These are phyloP conservation scores for Melipona bicolor DNA, from an alignment of 2,888 invertebrate genomes.

Conservation along the genomic window DNA sequence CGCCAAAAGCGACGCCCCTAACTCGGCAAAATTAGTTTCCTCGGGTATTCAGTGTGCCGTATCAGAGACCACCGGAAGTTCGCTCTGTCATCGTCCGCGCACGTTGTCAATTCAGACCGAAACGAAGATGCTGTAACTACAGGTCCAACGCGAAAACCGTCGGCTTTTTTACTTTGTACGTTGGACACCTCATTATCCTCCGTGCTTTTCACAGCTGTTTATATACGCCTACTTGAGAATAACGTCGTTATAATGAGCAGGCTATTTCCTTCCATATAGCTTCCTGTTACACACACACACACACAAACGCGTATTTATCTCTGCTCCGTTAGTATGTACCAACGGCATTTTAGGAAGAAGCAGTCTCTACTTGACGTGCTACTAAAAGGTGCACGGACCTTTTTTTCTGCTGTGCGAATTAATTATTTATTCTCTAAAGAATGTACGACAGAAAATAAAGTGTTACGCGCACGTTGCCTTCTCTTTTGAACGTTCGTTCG, in stretches of 20 bases:
- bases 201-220: constrained; percentile 51
- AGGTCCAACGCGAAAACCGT: constrained; percentile 29
- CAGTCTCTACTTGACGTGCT: not conserved
- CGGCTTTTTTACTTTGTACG: constrained; percentile 42
- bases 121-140: constrained; percentile 19
- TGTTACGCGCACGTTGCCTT: too few relatives aligned
- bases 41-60: constrained; percentile 12
- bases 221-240: constrained; percentile 57
- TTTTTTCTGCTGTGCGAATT: not conserved
- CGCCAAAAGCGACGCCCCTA: not conserved
- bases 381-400: not conserved
- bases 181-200: constrained; percentile 61
- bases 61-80: constrained; percentile 22
- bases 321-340: not conserved
- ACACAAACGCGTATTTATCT: not conserved
- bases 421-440: constrained; percentile 50
- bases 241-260: constrained; percentile 63
- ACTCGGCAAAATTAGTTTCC: constrained; percentile 25
- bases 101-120: constrained; percentile 11
- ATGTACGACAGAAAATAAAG: not conserved
- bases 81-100: constrained; percentile 13
- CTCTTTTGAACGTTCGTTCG: not conserved
- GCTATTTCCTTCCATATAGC: constrained; percentile 29
- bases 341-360: not conserved
- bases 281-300: constrained; percentile 21